Percentiles rank a stretch among this genome's conserved stretches.
phyloP scores from a whole-genome alignment of 2,797 vertebrate species.

The Peromyscus aztecus region DNA sequence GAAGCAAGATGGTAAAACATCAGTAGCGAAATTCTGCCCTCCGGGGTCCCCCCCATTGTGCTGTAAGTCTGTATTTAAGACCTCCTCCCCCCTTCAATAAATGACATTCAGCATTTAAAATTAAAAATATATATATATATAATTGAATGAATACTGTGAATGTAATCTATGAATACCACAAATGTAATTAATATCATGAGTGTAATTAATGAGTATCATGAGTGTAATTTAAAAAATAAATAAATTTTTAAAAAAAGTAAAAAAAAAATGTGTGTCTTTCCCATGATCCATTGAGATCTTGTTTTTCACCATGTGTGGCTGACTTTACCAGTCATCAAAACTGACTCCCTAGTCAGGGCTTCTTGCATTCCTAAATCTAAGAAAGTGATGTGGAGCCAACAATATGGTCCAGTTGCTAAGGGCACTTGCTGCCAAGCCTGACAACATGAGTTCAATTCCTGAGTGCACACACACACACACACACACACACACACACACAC shows the following conservation, averaged over 20 bases:
- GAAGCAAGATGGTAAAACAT: no score
- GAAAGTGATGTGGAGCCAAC: background rate
- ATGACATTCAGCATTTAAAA: no score
- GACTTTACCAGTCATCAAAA: background rate
- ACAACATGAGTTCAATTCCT: background rate
- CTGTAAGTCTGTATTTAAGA: no score
- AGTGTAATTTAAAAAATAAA: no score
- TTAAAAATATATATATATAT: no score
- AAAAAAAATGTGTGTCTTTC: background rate
- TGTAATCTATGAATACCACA: no score
- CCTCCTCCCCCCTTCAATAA: no score
- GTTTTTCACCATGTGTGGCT: background rate
- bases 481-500: background rate
- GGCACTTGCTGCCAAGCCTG: background rate
- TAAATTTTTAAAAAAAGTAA: background rate
- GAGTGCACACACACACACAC: background rate
- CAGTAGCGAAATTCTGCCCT: no score
- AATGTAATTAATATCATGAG: no score
- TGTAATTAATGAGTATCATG: no score
- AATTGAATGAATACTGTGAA: no score
- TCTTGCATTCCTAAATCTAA: background rate
- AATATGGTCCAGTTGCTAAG: background rate
- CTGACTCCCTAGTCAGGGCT: background rate
- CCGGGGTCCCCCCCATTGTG: no score
- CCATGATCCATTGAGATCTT: rapidly evolving